Percentiles rank a stretch among this genome's conserved stretches.
Conservation (phyloP, 2,113 vertebrate species). For the Sorex araneus region DNA sequence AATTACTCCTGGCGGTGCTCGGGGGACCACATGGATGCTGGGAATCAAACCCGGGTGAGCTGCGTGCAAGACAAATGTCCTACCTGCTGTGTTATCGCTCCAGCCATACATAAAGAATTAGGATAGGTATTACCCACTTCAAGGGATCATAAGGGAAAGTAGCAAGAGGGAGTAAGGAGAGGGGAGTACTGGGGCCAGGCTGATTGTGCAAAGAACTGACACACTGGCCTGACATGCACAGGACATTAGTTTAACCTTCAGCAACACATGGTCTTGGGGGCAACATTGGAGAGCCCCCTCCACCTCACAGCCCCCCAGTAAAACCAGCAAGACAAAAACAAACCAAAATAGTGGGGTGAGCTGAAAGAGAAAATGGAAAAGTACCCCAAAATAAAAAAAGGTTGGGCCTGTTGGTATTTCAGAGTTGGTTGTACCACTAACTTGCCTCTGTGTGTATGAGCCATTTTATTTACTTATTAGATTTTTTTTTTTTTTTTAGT, state of each 20-base stretch:
- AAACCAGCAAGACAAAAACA: not conserved
- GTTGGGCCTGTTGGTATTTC: not conserved
- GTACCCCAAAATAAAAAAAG: not conserved
- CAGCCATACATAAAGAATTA: not conserved
- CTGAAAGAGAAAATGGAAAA: not conserved
- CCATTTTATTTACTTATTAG: too few species aligned
- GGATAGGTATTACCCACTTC: not conserved
- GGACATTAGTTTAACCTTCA: too few species aligned
- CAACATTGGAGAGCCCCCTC: not conserved
- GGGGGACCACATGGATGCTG: too few species aligned
- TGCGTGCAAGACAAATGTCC: too few species aligned
- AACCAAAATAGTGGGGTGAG: not conserved
- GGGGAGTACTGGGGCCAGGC: not conserved
- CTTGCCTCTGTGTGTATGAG: not conserved
- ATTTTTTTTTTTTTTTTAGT: too few species aligned
- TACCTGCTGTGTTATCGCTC: too few species aligned
- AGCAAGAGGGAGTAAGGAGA: not conserved
- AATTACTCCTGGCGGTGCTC: too few species aligned
- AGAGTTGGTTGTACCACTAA: not conserved
- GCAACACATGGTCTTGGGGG: too few species aligned
- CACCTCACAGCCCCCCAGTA: too few species aligned
- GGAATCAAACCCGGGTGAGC: too few species aligned
- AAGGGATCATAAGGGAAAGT: not conserved
- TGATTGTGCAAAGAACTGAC: not conserved
- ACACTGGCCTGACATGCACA: too few species aligned